Evolutionary conservation across 37 sponge, comb jelly and placozoan genomes (phyloP), one percentile per base, ranked within the genome.

Genomic region (Crambe crambe): DNA sequence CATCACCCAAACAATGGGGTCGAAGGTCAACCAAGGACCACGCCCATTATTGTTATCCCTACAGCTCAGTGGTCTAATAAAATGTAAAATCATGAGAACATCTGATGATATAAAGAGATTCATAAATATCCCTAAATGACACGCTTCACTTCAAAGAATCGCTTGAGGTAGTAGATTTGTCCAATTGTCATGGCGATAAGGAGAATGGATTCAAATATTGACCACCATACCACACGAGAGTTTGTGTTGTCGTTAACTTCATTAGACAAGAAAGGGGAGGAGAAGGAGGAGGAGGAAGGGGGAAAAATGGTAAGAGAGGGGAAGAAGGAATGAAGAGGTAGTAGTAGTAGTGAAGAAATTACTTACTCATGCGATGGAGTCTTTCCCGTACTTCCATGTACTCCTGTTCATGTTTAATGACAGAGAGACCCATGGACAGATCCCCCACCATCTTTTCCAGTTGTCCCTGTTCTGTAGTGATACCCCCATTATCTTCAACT

Each of bases 341-440:
- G 56, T 32, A 60, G 20, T 42, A 32, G 51, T 64, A 54, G 26
- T 38, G 6, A 42, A 72, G 23, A 3, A 12, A 41, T 9, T 8
- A 89, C 97, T 91, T 54, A 97, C 97, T 98, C 88, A 91, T 92
- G 39, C 94, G 78, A 58, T 98, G 99, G 18, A 96, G 91, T 61
- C 96, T 91, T 71, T 98, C 99, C 58, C 99, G 32, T 27, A 98
- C 95, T 82, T 98, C 96, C 99, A 98, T 98, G 79, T 98, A 98
- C 62, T 98, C 99, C 56, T 98, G 96, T 60, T 98, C 99, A 68
- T 98, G 99, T 86, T 98, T 98, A 17, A 98, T 78, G 17, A 85
- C 87, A 25, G 92, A 73, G 42, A 98, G 82, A 3, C 93, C 91
- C 38, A 63, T 67, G 15, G 94, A 86, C 44, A 98, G 80, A 70